Evolutionary conservation across 2,888 invertebrate genomes (phyloP).

Genomic region (Gymnosoma rotundatum): DNA sequence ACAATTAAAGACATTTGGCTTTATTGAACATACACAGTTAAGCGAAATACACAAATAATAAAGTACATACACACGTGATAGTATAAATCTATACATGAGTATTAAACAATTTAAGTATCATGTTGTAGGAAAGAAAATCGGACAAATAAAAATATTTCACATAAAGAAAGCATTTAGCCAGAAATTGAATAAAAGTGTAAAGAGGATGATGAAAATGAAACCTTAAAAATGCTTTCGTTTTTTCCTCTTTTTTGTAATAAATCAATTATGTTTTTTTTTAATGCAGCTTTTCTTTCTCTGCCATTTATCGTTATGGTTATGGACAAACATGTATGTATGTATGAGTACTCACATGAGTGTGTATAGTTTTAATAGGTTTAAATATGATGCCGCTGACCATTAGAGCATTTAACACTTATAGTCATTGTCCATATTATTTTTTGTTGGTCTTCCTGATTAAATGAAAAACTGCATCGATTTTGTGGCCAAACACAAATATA

Average conservation of each 20-base stretch:
- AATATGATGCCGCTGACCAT: slow-evolving; percentile 32
- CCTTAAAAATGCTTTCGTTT: slow-evolving; percentile 52
- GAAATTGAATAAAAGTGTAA: slow-evolving; percentile 43
- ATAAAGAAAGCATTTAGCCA: slow-evolving; percentile 44
- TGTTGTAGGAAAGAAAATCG: neutral
- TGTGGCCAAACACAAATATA: slow-evolving; percentile 58
- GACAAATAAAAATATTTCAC: neutral
- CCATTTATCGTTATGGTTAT: slow-evolving; percentile 2
- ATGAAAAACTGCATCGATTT: slow-evolving; percentile 57
- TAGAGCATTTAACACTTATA: slow-evolving; percentile 35
- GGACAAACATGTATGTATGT: neutral
- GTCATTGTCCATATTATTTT: slow-evolving; percentile 3
- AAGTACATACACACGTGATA: too few relatives aligned
- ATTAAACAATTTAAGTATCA: neutral
- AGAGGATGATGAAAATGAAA: slow-evolving; percentile 1
- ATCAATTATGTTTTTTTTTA: slow-evolving; percentile 2
- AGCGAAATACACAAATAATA: too few relatives aligned
- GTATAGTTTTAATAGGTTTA: neutral
- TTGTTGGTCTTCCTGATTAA: slow-evolving; percentile 30
- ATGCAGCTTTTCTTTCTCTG: neutral
- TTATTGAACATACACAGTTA: too few relatives aligned
- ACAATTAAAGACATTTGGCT: too few relatives aligned
- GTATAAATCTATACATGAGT: too few relatives aligned
- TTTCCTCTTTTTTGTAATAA: neutral
- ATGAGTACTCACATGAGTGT: too few relatives aligned